A percentile compares a stretch with the other conserved stretches of the same genome.
These are phyloP conservation scores for Lepidostoma basale DNA, from an alignment of 1,140 invertebrate species.

Conservation along the genomic window DNA sequence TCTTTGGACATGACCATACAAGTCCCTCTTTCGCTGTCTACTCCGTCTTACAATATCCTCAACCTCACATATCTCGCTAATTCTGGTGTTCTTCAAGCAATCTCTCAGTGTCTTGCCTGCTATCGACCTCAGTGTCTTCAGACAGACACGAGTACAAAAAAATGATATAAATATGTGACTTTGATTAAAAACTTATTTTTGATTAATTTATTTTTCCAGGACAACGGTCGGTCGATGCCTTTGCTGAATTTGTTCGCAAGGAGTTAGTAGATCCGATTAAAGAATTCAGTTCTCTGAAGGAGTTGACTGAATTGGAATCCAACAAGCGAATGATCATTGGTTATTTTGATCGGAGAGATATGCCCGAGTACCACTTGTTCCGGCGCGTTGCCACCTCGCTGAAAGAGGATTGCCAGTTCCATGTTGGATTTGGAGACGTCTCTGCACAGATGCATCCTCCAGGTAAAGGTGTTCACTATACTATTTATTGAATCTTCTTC, in stretches of 20 bases:
- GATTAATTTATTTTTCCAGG: conserved; percentile 51
- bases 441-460: conserved; percentile 83
- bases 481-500: too few relatives aligned
- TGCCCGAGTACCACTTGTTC: conserved; percentile 80
- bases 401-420: conserved; percentile 95
- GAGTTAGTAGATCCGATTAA: conserved; percentile 90
- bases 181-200: conserved; percentile 18
- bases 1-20: too few relatives aligned
- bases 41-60: too few relatives aligned
- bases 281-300: conserved; percentile 76
- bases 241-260: conserved; percentile 86
- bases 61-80: too few relatives aligned
- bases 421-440: conserved; percentile 90
- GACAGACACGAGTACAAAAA: too few relatives aligned
- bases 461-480: too few relatives aligned
- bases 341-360: conserved; percentile 86
- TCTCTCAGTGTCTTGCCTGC: too few relatives aligned
- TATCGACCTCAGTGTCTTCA: too few relatives aligned
- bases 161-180: too few relatives aligned
- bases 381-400: conserved; percentile 84
- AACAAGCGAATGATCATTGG: conserved; percentile 93
- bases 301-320: conserved; percentile 80
- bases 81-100: too few relatives aligned
- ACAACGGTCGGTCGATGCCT: conserved; percentile 74
- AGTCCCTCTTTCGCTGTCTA: too few relatives aligned